These are phyloP conservation scores for Rafetus swinhoei DNA, from an alignment of 2,113 vertebrate species.

Conservation along the genomic window DNA sequence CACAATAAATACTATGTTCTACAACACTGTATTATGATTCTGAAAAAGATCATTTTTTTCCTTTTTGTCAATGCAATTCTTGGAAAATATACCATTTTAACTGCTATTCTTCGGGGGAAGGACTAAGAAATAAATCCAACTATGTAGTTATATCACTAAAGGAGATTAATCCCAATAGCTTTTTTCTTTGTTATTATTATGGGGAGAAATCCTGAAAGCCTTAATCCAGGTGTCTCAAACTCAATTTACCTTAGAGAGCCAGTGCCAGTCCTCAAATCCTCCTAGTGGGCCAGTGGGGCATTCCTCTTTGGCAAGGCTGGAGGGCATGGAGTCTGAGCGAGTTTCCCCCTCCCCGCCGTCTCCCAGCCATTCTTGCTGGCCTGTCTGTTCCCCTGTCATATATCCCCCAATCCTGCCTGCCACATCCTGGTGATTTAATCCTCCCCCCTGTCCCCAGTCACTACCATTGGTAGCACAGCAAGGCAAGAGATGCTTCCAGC, in stretches of 20 bases:
- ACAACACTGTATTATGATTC: slow-evolving; percentile 8
- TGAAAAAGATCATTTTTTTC: slow-evolving; percentile 24
- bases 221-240: neutral
- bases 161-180: neutral
- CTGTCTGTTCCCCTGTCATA: too few species aligned
- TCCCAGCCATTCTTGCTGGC: too few species aligned
- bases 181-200: neutral
- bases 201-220: neutral
- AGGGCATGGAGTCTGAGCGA: too few species aligned
- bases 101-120: neutral
- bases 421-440: too few species aligned
- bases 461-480: too few species aligned
- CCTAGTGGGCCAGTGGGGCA: too few species aligned
- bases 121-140: neutral
- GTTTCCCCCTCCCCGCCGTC: too few species aligned
- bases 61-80: slow-evolving; percentile 7
- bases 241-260: neutral
- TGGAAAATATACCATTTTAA: neutral
- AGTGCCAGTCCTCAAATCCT: neutral
- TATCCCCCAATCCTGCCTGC: too few species aligned
- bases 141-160: neutral
- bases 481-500: too few species aligned
- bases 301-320: too few species aligned
- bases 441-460: too few species aligned
- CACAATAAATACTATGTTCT: slow-evolving; percentile 23